Evolutionary conservation across 2,888 invertebrate species (phyloP).

Genomic region (Sialis fuliginosa): DNA sequence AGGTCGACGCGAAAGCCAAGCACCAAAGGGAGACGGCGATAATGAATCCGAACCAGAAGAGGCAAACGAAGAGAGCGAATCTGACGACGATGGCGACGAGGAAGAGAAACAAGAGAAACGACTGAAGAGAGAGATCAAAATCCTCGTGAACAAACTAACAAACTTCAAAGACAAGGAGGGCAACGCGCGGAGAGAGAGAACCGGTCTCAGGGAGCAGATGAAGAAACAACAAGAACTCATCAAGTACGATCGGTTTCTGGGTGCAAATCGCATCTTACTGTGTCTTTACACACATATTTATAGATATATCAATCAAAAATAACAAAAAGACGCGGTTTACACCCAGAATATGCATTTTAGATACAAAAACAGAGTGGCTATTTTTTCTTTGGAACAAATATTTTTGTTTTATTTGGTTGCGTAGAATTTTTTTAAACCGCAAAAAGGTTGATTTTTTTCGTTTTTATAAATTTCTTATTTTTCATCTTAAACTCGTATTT

Average conservation of each 20-base stretch:
- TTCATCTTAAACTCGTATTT: no score
- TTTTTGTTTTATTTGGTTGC: no score
- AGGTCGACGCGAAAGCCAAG: conserved; percentile 22
- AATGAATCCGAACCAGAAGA: conserved; percentile 33
- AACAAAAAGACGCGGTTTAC: not conserved
- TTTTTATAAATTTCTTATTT: no score
- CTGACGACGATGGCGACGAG: conserved; percentile 46
- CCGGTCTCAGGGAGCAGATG: conserved; percentile 59
- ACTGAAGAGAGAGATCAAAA: conserved; percentile 49
- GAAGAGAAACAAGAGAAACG: conserved; percentile 38
- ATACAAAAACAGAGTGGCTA: not conserved
- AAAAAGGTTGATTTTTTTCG: no score
- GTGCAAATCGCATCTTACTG: conserved; percentile 14
- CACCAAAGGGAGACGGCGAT: conserved; percentile 28
- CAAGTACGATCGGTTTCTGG: conserved; percentile 33
- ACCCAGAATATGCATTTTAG: not conserved
- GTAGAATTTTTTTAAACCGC: no score
- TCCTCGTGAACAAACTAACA: conserved; percentile 33
- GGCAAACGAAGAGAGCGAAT: conserved; percentile 41
- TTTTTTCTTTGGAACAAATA: no score
- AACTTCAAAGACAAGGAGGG: conserved; percentile 43
- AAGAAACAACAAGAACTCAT: conserved; percentile 63
- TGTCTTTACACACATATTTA: not conserved
- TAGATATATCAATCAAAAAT: not conserved
- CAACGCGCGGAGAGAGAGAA: conserved; percentile 61